A percentile compares a stretch with the other conserved stretches of the same genome.
These are phyloP conservation scores for Petrolisthes manimaculis DNA, from an alignment of 2,888 invertebrate genomes.

Conservation along the genomic window DNA sequence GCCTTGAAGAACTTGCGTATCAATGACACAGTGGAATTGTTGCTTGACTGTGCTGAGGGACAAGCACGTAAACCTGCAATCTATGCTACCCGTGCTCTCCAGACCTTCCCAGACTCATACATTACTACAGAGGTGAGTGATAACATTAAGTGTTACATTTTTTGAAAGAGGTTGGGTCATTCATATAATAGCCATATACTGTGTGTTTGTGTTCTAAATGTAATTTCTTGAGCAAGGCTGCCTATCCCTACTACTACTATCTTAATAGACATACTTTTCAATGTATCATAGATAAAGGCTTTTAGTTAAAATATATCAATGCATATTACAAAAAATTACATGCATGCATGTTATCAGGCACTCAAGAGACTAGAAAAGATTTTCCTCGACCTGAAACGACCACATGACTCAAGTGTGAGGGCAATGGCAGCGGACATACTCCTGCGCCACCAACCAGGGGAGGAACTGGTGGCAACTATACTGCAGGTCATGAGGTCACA, in stretches of 20 bases:
- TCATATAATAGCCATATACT: too few species aligned
- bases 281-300: not conserved
- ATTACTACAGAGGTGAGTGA: constrained; percentile 39
- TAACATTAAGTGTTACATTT: too few species aligned
- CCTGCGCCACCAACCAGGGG: constrained; percentile 75
- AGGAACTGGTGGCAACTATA: constrained; percentile 76
- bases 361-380: constrained; percentile 68
- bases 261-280: not conserved
- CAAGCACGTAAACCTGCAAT: constrained; percentile 55
- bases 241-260: not conserved
- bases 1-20: constrained; percentile 80
- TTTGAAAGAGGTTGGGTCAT: too few species aligned
- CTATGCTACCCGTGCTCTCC: constrained; percentile 58
- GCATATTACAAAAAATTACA: not conserved
- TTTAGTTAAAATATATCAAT: not conserved
- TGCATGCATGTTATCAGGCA: constrained; percentile 27
- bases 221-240: not conserved
- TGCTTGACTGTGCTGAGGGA: constrained; percentile 74
- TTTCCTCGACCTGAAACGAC: constrained; percentile 70
- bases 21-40: constrained; percentile 74
- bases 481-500: constrained; percentile 74
- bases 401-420: constrained; percentile 79
- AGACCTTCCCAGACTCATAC: constrained; percentile 59
- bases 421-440: constrained; percentile 80
- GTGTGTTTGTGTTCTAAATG: too few species aligned